Percentiles rank a stretch among this genome's conserved stretches.
phyloP scores from a whole-genome alignment of 2,888 invertebrate genomes.

The Lasioglossum oenotherae region DNA sequence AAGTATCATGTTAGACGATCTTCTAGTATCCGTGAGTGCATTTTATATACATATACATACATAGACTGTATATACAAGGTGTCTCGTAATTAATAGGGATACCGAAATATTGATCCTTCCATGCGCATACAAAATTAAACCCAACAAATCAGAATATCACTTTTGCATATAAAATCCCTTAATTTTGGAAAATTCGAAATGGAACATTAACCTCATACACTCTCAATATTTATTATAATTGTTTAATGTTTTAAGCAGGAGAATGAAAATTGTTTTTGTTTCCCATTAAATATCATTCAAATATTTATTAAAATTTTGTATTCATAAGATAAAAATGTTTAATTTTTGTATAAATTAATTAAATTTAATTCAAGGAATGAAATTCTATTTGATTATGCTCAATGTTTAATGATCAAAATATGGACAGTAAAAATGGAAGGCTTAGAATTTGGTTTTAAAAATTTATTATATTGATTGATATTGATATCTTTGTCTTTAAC shows the following conservation, averaged over 20 bases:
- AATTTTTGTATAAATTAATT: too few relatives aligned
- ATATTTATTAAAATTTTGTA: neutral
- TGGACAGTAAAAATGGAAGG: too few relatives aligned
- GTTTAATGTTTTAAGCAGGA: neutral
- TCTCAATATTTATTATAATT: neutral
- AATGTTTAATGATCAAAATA: too few relatives aligned
- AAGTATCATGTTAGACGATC: constrained; percentile 28
- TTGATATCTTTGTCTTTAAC: too few relatives aligned
- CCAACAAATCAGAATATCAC: neutral
- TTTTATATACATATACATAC: neutral
- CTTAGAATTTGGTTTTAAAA: too few relatives aligned
- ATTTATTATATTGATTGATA: too few relatives aligned
- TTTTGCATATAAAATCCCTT: neutral
- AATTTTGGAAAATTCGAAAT: neutral
- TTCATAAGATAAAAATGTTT: too few relatives aligned
- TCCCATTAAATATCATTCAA: neutral
- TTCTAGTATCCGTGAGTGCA: neutral
- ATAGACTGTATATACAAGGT: neutral
- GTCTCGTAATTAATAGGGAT: neutral
- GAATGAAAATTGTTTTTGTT: neutral
- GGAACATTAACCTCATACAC: neutral
- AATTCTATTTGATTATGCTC: too few relatives aligned
- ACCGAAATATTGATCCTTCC: neutral
- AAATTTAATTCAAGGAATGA: too few relatives aligned
- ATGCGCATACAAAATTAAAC: neutral